A percentile compares a stretch with the other conserved stretches of the same genome.
phyloP scores from a whole-genome alignment of 2,113 vertebrate species.

The Phrynosoma platyrhinos region DNA sequence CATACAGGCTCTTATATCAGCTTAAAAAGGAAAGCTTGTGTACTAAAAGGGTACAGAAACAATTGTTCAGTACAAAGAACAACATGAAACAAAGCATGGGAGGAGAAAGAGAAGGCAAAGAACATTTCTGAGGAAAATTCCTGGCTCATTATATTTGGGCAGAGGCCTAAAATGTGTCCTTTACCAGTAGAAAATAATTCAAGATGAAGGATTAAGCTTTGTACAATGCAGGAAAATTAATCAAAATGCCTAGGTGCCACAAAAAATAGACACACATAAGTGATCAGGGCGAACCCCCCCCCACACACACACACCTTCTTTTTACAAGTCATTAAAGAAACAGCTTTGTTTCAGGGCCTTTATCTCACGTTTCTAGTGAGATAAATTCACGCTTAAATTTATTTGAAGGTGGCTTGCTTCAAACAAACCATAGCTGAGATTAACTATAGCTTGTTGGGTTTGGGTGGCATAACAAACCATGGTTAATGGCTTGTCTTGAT shows the following conservation, averaged over 20 bases:
- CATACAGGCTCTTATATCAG: too few species aligned
- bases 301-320: too few species aligned
- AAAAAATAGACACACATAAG: background rate
- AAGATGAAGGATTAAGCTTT: background rate
- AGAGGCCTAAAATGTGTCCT: background rate
- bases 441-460: too few species aligned
- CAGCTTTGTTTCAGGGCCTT: background rate
- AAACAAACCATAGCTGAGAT: too few species aligned
- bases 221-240: background rate
- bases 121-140: background rate
- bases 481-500: too few species aligned
- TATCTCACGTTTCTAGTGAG: too few species aligned
- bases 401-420: too few species aligned
- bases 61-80: background rate
- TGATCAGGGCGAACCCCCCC: too few species aligned
- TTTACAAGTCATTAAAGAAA: background rate
- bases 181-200: background rate
- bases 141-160: background rate
- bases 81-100: background rate
- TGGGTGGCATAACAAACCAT: too few species aligned
- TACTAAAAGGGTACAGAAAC: background rate
- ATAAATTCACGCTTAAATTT: too few species aligned
- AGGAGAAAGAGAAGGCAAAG: background rate
- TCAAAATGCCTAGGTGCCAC: background rate
- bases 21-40: too few species aligned